Evolutionary conservation across 1,140 invertebrate genomes (phyloP), one percentile per base, ranked within the genome.

Genomic region (Bombus huntii): DNA sequence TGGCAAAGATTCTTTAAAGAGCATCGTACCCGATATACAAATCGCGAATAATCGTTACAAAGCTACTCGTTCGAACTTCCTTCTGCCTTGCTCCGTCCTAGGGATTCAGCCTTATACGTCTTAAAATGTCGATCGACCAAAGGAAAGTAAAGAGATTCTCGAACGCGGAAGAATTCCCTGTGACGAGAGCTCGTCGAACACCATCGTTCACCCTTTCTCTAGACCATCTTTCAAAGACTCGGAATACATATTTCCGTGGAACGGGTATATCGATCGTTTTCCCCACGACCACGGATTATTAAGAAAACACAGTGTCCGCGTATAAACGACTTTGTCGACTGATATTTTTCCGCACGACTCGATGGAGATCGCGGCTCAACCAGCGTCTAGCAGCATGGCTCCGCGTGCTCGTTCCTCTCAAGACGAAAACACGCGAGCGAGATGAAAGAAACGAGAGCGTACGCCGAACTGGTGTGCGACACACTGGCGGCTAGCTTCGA

Each of bases 401-500:
- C 57, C 31, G 66, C 31, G 57, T 65, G 83, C 34, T 76, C 47
- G 57, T 28, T 39, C 59, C 5, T 22, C n/a, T 4, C 57, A 4
- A 73, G 8, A 0, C 37, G 68, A 79, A 13, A 25, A 25, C 59
- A 10, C n/a, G 9, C 68, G 57, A 53, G 12, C 10, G 22, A 62
- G 79, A 80, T 39, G 42, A 74, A 68, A 44, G 25, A 74, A 66
- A 72, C 74, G 86, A 74, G 83, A 77, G 86, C 39, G 83, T 75
- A 81, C 68, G 74, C 37, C 34, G 57, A 78, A 85, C 70, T 78
- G 77, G 75, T 85, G 70, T 85, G 57, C 78, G 71, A 2, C 66
- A 78, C 53, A 84, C 71, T 89, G 82, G 37, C 59, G 77, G 18
- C 68, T 15, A 37, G 44, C 74, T 90, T 90, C 89, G 89, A 90